Percentiles rank a stretch among this genome's conserved stretches.
These are phyloP conservation scores for Chrysodeixis includens DNA, from an alignment of 2,888 invertebrate species.

Conservation along the genomic window DNA sequence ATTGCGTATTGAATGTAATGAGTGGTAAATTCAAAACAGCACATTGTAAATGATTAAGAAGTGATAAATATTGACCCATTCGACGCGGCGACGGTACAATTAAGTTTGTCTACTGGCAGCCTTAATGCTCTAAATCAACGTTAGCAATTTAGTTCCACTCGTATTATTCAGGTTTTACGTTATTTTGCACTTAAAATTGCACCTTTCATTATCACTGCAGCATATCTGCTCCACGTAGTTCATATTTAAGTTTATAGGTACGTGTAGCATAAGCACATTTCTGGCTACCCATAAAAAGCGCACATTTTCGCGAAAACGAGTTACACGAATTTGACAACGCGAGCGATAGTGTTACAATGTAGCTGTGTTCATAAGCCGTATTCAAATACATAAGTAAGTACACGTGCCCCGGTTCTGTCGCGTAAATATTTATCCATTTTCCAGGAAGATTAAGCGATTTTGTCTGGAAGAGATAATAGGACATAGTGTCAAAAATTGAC, in stretches of 20 bases:
- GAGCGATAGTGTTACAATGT: neutral
- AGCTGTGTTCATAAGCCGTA: neutral
- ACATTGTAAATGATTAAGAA: too few relatives aligned
- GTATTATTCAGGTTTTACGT: too few relatives aligned
- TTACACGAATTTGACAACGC: neutral
- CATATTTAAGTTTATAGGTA: neutral
- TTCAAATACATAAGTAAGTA: slow-evolving; percentile 1
- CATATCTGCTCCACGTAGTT: neutral
- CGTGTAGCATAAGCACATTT: neutral
- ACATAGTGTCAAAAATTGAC: neutral
- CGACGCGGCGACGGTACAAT: too few relatives aligned
- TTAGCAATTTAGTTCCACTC: too few relatives aligned
- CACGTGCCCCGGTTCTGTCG: neutral
- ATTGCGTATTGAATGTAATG: too few relatives aligned
- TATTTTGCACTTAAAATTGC: neutral
- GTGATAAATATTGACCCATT: too few relatives aligned
- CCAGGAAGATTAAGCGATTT: neutral
- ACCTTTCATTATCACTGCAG: neutral
- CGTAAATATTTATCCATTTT: slow-evolving; percentile 5
- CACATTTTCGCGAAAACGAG: neutral
- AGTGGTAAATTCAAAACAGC: too few relatives aligned
- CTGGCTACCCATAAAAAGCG: neutral
- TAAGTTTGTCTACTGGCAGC: too few relatives aligned
- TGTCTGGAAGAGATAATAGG: neutral
- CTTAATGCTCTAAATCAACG: too few relatives aligned